Evolutionary conservation across 2,888 invertebrate species (phyloP), one percentile per base, ranked within the genome.

Genomic region (Eudemis profundana): DNA sequence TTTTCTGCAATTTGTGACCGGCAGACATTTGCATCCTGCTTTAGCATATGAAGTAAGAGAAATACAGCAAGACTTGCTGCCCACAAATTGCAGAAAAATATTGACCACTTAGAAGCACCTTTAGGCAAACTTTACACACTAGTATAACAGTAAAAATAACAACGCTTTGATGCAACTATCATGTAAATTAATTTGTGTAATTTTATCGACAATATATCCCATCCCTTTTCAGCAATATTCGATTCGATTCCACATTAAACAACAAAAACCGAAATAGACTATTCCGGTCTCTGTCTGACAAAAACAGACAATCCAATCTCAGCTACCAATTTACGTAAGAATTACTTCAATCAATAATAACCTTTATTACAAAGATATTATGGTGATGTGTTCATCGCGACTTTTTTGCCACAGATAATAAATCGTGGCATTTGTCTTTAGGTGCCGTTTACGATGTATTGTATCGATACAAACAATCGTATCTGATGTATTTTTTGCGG

Each of bases 351-450:
- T 68, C 67, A 61, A 66, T 36, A 57, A 8, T 23, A 64, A 69
- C 59, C 72, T 69, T 65, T 61, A 59, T 72, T 68, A 67, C 65
- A 70, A 70, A 69, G 21, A 3, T 3, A 27, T 51, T 38, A 47
- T n/a, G n/a, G 21, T 8, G 12, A 19, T 27, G 8, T 4, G 7
- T 15, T 50, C 42, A 61, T 33, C 36, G 54, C 54, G 38, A 60
- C 38, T 67, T 84, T 84, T 84, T 84, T 84, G 78, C 79, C 72
- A 76, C 63, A 73, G 74, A 71, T 75, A 82, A 86, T 89, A 88
- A 88, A 89, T 89, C 85, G 82, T 79, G 72, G 78, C 80, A 88
- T 89, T 89, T 86, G 89, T 89, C 84, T 84, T 74, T 72, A 82
- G 79, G 85, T 83, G 87, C 76, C 83, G 76, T 81, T 85, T 84